Conservation (phyloP, 2,888 invertebrate species). For the Volucella inflata region DNA sequence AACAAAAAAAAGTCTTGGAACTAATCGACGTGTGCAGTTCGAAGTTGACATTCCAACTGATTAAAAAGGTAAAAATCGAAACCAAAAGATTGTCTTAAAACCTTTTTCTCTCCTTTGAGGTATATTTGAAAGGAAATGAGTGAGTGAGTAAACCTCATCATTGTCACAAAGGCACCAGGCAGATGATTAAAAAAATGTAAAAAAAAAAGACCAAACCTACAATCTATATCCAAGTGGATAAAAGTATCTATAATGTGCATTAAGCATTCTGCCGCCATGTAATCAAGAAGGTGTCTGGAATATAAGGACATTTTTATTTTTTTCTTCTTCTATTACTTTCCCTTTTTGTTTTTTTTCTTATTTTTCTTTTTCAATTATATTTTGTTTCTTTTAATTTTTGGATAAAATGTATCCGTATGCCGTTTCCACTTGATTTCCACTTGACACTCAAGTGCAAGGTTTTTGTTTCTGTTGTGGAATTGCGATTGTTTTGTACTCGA, state of each 20-base stretch:
- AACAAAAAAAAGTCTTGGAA: no score
- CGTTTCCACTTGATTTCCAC: conserved; percentile 65
- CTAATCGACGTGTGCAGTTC: conserved; percentile 31
- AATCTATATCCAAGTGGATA: conserved; percentile 56
- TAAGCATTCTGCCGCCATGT: conserved; percentile 71
- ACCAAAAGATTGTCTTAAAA: conserved; percentile 11
- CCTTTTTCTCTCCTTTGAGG: conserved; percentile 7
- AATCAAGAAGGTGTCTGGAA: conserved; percentile 73
- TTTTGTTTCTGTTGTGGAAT: conserved; percentile 18
- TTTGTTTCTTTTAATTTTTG: conserved; percentile 18
- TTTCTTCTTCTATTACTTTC: conserved; percentile 11
- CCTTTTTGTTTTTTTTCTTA: not conserved
- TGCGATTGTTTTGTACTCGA: conserved; percentile 25
- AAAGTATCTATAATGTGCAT: conserved; percentile 67
- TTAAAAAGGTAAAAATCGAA: conserved; percentile 48
- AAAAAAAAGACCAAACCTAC: conserved; percentile 26
- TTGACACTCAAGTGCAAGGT: conserved; percentile 61
- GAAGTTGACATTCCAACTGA: conserved; percentile 70
- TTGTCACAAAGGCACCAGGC: conserved; percentile 22
- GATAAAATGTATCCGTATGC: conserved; percentile 11
- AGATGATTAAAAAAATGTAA: conserved; percentile 37
- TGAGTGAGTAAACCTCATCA: conserved; percentile 48
- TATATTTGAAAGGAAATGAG: not conserved
- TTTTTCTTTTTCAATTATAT: not conserved
- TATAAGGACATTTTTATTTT: conserved; percentile 60